A percentile compares a stretch with the other conserved stretches of the same genome.
Evolutionary conservation across 2,888 invertebrate species (phyloP).

Genomic region (Morpho deidamia): DNA sequence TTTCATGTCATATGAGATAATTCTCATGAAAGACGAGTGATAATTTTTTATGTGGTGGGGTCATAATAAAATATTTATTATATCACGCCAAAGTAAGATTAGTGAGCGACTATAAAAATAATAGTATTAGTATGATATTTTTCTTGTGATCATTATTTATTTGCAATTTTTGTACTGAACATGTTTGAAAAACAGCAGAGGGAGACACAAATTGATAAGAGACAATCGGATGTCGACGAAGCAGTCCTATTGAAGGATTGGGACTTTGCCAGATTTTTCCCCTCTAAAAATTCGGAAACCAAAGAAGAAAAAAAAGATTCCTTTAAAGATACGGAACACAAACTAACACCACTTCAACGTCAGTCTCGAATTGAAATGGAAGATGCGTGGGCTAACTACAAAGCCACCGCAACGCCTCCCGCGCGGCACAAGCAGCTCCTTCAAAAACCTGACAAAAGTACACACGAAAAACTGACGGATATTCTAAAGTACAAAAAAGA

Average conservation of each 20-base stretch:
- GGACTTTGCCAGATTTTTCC: constrained; percentile 93
- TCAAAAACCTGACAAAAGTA: constrained; percentile 58
- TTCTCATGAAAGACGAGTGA: background rate
- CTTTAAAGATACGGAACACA: constrained; percentile 62
- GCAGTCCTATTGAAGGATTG: constrained; percentile 90
- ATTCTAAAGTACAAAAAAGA: constrained; percentile 81
- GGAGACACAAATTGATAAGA: constrained; percentile 62
- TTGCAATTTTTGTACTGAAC: constrained; percentile 64
- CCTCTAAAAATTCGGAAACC: constrained; percentile 59
- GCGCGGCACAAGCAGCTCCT: constrained; percentile 58
- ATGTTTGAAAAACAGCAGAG: constrained; percentile 62
- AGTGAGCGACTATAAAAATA: constrained; percentile 50
- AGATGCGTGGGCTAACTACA: constrained; percentile 66
- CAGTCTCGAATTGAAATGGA: constrained; percentile 70
- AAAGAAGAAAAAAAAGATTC: constrained; percentile 52
- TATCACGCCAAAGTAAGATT: constrained; percentile 74
- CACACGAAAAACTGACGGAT: constrained; percentile 66
- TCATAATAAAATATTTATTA: constrained; percentile 16
- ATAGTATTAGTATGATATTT: constrained; percentile 9
- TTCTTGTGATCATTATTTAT: constrained; percentile 4
- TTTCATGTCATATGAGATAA: background rate
- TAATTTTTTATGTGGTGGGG: background rate
- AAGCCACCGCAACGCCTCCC: constrained; percentile 63
- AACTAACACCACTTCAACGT: constrained; percentile 58
- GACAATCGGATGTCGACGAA: constrained; percentile 83